phyloP scores from a whole-genome alignment of 2,113 vertebrate genomes.

The Oncorhynchus kisutch region DNA sequence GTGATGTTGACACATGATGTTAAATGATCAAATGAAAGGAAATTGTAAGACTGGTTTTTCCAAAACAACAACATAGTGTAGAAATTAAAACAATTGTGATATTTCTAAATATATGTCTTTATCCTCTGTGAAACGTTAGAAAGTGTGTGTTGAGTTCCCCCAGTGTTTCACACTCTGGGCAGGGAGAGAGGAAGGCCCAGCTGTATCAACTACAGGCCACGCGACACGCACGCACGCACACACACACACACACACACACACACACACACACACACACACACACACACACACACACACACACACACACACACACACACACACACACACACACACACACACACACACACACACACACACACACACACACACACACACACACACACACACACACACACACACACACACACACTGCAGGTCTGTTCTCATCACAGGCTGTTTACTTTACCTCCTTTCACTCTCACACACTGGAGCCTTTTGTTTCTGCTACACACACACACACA shows the following conservation, averaged over 20 bases:
- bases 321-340: constrained; percentile 48
- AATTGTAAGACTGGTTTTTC: background rate
- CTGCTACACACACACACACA: constrained; percentile 35
- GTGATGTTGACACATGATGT: too few species aligned
- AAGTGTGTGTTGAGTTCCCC: constrained; percentile 13
- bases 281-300: constrained; percentile 58
- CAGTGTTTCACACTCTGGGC: constrained; percentile 39
- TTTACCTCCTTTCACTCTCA: constrained; percentile 85
- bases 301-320: constrained; percentile 22
- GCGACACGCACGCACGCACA: constrained; percentile 3
- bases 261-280: background rate
- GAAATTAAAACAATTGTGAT: background rate
- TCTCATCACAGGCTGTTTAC: constrained; percentile 85
- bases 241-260: background rate
- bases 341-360: too few species aligned
- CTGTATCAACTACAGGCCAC: constrained; percentile 83
- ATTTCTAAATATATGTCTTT: background rate
- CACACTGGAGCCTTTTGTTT: constrained; percentile 87
- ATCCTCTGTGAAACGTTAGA: background rate
- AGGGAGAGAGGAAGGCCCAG: constrained; percentile 70
- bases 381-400: too few species aligned
- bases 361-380: too few species aligned
- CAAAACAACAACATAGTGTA: background rate
- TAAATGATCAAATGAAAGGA: background rate
- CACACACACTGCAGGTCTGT: constrained; percentile 76